Evolutionary conservation across 2,113 vertebrate species (phyloP).

Genomic region (Rhabdomys dilectus): DNA sequence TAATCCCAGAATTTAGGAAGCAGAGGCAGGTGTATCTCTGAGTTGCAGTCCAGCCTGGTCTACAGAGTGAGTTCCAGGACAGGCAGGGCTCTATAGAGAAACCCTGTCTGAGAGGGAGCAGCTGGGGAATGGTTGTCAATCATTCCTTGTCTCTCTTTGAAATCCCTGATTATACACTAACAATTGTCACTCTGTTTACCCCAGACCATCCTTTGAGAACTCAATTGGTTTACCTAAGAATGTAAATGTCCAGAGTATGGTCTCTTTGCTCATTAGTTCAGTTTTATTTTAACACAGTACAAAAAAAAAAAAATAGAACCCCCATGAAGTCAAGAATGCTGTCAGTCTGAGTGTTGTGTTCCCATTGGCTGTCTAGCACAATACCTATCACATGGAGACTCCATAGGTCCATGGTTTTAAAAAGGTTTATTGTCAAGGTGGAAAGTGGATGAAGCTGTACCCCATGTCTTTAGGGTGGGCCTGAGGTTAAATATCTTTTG

Average conservation of each 20-base stretch:
- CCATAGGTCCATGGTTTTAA: too few relatives aligned
- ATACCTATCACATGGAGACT: not conserved
- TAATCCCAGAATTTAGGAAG: not conserved
- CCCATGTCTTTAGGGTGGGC: too few relatives aligned
- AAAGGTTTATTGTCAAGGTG: too few relatives aligned
- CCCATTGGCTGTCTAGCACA: not conserved
- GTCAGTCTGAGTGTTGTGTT: not conserved
- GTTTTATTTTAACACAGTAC: not conserved
- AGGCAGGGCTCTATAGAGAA: not conserved
- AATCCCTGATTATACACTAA: not conserved
- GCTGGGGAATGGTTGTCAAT: fast-evolving
- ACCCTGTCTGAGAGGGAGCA: too few relatives aligned
- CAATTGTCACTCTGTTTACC: not conserved
- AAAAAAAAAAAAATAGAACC: not conserved
- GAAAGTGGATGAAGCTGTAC: too few relatives aligned
- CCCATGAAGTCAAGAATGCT: not conserved
- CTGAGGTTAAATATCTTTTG: too few relatives aligned
- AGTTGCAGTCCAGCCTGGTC: too few relatives aligned
- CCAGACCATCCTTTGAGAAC: not conserved
- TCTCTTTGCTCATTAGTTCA: not conserved
- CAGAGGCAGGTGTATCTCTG: not conserved
- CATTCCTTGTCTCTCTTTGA: not conserved
- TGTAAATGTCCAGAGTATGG: not conserved
- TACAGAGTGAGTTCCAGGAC: not conserved
- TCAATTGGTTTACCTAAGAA: not conserved